Base-by-base conservation (phyloP, 2,797 vertebrate species). In the Xenentodon cancila region DNA sequence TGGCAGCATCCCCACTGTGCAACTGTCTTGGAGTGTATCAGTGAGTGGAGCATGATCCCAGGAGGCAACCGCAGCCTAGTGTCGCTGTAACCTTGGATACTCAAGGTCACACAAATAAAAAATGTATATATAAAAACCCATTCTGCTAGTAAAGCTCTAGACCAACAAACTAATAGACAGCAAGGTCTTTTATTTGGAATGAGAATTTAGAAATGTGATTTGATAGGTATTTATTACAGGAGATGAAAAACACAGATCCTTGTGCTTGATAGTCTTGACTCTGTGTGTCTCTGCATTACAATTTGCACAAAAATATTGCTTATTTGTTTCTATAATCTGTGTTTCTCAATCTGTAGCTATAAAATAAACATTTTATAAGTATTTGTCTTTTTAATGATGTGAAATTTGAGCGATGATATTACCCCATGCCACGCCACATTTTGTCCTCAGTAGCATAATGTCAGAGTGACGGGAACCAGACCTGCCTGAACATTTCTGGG, bases 41-140 rank as follows among this genome's bases (percentile, higher is more conserved):
- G 82, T 65, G 73, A 80, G 81, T 58, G 57, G 73, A 84, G 73
- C 25, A 43, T 47, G 65, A 59, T 79, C 87, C 80, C 86, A 4
- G 60, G 79, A 77, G 85, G 86, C 81, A 59, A 70, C 58, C 16
- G 21, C 25, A 44, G 70, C 63, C 71, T 74, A n/a, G 70, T 81
- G 86, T 86, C 82, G 76, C 76, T 1, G 20, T 82, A 82, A 91
- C 90, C 90, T 90, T 91, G 86, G 73, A 63, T 70, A 71, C 52
- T 83, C 73, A 82, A 88, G 84, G 76, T 82, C 84, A 76, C n/a
- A 25, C 18, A 43, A 34, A 43, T 30, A 51, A 49, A 37, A 53
- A n/a, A 53, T 21, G 37, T 21, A 11, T 17, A 42, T 9, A 9
- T 32, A 44, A 53, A 49, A 58, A 66, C 53, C 57, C 59, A 60